These are phyloP conservation scores for Diabrotica virgifera DNA, from an alignment of 1,140 invertebrate species.

Conservation along the genomic window DNA sequence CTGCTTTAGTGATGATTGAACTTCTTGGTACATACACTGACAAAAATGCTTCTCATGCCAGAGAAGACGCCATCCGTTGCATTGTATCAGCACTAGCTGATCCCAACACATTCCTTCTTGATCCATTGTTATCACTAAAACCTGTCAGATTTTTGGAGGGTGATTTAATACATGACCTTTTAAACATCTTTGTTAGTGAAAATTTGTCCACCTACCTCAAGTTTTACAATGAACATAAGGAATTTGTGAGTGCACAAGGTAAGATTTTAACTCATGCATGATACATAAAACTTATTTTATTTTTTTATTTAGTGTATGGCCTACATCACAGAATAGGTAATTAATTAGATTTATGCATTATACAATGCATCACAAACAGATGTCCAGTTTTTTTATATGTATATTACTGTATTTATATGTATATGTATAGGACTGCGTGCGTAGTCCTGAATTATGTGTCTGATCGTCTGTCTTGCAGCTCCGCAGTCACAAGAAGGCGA, in stretches of 20 bases:
- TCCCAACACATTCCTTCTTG: conserved; percentile 90
- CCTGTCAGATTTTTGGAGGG: conserved; percentile 95
- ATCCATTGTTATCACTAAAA: conserved; percentile 89
- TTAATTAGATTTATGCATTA: no score
- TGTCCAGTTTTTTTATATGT: no score
- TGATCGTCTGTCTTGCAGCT: no score
- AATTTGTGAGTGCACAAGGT: conserved; percentile 85
- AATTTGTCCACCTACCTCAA: conserved; percentile 85
- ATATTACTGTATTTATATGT: no score
- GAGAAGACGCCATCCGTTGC: conserved; percentile 95
- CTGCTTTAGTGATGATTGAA: conserved; percentile 95
- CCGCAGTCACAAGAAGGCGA: no score
- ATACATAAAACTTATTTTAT: no score
- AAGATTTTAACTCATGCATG: not conserved
- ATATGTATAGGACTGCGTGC: no score
- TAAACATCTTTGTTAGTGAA: conserved; percentile 95
- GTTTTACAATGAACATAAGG: conserved; percentile 91
- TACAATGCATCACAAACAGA: no score
- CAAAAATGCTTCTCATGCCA: conserved; percentile 93
- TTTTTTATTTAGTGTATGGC: no score
- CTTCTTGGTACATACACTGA: conserved; percentile 92
- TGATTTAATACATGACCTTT: conserved; percentile 90
- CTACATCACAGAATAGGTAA: no score
- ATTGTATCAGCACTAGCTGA: conserved; percentile 93
- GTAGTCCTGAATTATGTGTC: no score